Base-by-base conservation (phyloP, 2,888 invertebrate species). In the Hyposoter dolosus region DNA sequence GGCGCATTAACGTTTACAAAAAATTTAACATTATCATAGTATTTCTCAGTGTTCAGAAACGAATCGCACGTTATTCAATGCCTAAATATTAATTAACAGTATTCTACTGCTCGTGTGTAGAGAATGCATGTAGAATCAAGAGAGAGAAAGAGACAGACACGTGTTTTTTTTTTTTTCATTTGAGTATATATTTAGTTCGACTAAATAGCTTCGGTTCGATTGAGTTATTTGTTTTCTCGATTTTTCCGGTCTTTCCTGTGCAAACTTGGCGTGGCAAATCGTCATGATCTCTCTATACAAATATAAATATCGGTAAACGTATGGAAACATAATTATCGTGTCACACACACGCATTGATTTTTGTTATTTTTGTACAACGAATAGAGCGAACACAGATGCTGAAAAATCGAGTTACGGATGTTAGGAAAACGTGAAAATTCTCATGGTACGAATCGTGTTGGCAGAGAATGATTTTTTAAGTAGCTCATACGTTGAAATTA, bases 351-450 rank as follows among this genome's bases (percentile, higher is more conserved):
- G 32, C 80, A 66, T 80, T 68, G 82, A 47, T 80, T 88, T 88
- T 87, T 83, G 78, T 90, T 89, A 88, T 88, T 88, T 89, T 89
- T 88, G 79, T 88, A 87, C 88, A 88, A 90, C 85, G 88, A 89
- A 89, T 82, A 83, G 45, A 77, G 77, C 10, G 66, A 65, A n/a
- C 68, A 72, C 32, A 47, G 43, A 60, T 15, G 15, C 15, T 4
- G 15, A 60, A 60, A 28, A 28, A 60, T 60, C 15, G 28, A 60
- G 23, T 28, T 60, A 60, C 28, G 60, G 28, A 60, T 60, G 28
- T 60, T 60, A 15, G 28, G 60, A 28, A 28, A 28, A 60, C 15
- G 15, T 15, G 28, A 28, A 60, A 28, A 60, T 28, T 15, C 60
- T 60, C 28, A 15, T 60, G 60, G 28, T 28, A 28, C 60, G 28